These are phyloP conservation scores for Poeciliopsis prolifica DNA, from an alignment of 2,113 vertebrate genomes.

Conservation along the genomic window DNA sequence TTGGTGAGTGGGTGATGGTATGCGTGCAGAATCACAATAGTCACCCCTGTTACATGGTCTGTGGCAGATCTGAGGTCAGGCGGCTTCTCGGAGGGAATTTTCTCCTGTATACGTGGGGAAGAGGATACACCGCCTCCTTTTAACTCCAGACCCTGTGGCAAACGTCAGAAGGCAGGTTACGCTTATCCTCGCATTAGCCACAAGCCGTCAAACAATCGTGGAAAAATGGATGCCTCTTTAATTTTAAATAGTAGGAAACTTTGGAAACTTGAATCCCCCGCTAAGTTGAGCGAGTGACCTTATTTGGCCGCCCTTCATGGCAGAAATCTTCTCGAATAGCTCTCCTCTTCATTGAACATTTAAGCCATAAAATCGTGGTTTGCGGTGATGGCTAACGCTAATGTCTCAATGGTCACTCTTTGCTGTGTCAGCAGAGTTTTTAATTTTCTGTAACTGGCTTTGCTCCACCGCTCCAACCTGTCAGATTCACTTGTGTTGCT, in stretches of 20 bases:
- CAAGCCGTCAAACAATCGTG: constrained; percentile 6
- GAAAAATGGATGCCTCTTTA: constrained; percentile 13
- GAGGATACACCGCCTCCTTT: constrained; percentile 36
- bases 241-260: background rate
- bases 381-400: constrained; percentile 44
- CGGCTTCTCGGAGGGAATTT: constrained; percentile 33
- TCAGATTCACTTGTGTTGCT: constrained; percentile 25
- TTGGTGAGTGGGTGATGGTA: constrained; percentile 59
- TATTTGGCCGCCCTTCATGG: constrained; percentile 46
- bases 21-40: constrained; percentile 74
- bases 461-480: constrained; percentile 22
- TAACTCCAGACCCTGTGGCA: constrained; percentile 27
- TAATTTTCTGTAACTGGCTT: constrained; percentile 17
- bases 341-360: constrained; percentile 39
- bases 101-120: constrained; percentile 14
- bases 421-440: constrained; percentile 50
- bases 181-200: constrained; percentile 16
- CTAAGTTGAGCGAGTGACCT: constrained; percentile 33
- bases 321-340: constrained; percentile 26
- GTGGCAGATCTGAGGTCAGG: constrained; percentile 56
- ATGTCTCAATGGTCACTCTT: constrained; percentile 29
- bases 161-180: constrained; percentile 42
- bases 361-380: constrained; percentile 43
- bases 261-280: constrained; percentile 12
- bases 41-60: constrained; percentile 68